phyloP scores from a whole-genome alignment of 2,888 invertebrate genomes.

The Epirrhoe tristata region DNA sequence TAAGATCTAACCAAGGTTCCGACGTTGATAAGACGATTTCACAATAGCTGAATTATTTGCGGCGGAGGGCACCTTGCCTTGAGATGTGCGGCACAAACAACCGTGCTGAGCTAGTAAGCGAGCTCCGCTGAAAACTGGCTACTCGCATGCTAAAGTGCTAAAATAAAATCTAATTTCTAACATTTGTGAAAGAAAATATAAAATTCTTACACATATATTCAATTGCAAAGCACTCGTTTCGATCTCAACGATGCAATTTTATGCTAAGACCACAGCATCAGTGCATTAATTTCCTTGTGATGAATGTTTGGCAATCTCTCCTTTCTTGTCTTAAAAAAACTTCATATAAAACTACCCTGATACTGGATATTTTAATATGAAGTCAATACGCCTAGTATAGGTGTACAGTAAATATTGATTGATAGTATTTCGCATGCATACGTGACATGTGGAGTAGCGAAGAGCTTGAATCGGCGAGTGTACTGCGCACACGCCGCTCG shows the following conservation, averaged over 20 bases:
- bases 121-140: slow-evolving; percentile 73
- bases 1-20: slow-evolving; percentile 80
- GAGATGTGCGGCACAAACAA: slow-evolving; percentile 82
- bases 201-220: neutral
- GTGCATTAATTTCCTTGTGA: too few species aligned
- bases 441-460: slow-evolving; percentile 63
- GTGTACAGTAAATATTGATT: neutral
- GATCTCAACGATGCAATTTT: neutral
- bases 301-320: neutral
- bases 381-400: neutral
- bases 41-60: slow-evolving; percentile 86
- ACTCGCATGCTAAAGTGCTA: slow-evolving; percentile 66
- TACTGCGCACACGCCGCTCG: slow-evolving; percentile 76
- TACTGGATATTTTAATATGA: too few species aligned
- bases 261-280: neutral
- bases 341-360: neutral
- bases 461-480: slow-evolving; percentile 74
- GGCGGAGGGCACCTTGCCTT: slow-evolving; percentile 78
- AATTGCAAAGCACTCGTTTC: neutral
- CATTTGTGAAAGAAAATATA: neutral
- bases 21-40: slow-evolving; percentile 79
- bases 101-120: slow-evolving; percentile 68
- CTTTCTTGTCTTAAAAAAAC: neutral
- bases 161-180: neutral
- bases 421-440: slow-evolving; percentile 45